Conservation (phyloP, 2,888 invertebrate species). For the Apodemia zela region DNA sequence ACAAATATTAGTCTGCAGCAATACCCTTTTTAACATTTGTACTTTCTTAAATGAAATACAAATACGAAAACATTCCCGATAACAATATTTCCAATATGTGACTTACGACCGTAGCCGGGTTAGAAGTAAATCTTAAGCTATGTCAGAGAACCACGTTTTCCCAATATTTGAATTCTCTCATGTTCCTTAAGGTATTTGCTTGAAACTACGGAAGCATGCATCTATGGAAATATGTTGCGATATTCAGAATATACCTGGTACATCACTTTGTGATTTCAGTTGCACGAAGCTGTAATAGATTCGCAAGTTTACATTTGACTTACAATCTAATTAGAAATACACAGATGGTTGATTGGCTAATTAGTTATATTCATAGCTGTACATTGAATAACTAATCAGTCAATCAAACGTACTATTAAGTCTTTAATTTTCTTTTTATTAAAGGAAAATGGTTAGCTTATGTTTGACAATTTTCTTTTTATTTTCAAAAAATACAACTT, state of each 20-base stretch:
- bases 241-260: background rate
- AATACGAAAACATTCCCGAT: background rate
- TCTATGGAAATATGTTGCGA: constrained; percentile 13
- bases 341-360: background rate
- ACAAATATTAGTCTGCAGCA: background rate
- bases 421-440: too few relatives aligned
- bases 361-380: background rate
- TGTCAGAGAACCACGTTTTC: constrained; percentile 23
- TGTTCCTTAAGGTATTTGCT: constrained; percentile 21
- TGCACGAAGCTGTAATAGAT: background rate
- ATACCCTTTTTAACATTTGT: background rate
- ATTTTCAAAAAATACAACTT: too few relatives aligned
- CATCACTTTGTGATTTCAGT: constrained; percentile 9
- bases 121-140: constrained; percentile 20
- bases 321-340: background rate
- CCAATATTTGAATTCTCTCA: constrained; percentile 28
- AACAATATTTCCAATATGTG: constrained; percentile 10
- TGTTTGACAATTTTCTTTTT: too few relatives aligned
- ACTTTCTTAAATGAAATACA: background rate
- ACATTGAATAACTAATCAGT: background rate
- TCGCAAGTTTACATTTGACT: background rate
- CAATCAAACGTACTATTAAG: background rate
- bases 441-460: too few relatives aligned
- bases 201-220: constrained; percentile 16
- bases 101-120: constrained; percentile 13